Evolutionary conservation across 1,140 invertebrate genomes (phyloP).

Genomic region (Tetragonula clypearis): DNA sequence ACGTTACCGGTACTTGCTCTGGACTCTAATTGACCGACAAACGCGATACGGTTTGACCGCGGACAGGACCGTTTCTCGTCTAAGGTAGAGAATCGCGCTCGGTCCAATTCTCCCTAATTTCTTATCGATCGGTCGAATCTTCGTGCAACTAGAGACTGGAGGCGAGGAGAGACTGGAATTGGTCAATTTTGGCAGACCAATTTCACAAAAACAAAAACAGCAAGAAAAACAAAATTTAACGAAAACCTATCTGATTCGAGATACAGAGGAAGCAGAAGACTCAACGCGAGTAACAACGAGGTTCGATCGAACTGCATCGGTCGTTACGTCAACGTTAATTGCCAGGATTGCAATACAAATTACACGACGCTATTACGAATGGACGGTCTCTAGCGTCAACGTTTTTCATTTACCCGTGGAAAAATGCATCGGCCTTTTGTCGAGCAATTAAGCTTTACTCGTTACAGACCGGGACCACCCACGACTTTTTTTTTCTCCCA

Average conservation of each 20-base stretch:
- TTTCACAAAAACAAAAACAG: neutral
- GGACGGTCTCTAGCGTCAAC: constrained; percentile 1
- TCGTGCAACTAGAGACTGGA: too few species aligned
- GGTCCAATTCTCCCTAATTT: neutral
- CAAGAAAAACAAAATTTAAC: too few species aligned
- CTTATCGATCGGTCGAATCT: neutral
- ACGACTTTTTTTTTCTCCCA: neutral
- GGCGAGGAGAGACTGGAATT: neutral
- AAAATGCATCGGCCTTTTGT: neutral
- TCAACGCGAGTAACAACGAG: too few species aligned
- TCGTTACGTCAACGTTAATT: neutral
- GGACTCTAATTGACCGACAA: constrained; percentile 73
- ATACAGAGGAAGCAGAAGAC: too few species aligned
- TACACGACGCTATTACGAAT: neutral
- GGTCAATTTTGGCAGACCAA: neutral
- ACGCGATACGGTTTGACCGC: constrained; percentile 49
- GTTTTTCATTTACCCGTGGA: constrained; percentile 14
- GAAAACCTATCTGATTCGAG: too few species aligned
- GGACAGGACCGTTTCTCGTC: neutral
- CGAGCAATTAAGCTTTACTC: constrained; percentile 14
- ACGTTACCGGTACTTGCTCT: constrained; percentile 60
- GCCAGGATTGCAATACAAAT: constrained; percentile 18
- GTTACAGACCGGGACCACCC: constrained; percentile 1
- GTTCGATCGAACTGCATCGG: neutral
- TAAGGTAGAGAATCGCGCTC: neutral